Evolutionary conservation across 2,113 vertebrate species (phyloP), one percentile per base, ranked within the genome.

Genomic region (Eonycteris spelaea): DNA sequence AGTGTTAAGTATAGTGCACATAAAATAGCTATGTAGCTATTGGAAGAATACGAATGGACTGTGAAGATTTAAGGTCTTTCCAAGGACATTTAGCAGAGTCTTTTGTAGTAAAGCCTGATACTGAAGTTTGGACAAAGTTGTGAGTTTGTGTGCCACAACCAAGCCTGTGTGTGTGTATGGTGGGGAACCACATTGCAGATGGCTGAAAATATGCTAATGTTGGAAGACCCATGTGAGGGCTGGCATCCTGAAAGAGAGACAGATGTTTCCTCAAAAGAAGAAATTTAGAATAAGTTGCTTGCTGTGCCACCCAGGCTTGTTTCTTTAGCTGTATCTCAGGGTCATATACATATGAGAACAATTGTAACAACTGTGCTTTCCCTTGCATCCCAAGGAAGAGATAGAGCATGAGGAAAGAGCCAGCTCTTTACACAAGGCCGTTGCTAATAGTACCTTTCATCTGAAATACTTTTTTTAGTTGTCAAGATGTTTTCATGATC

Each of bases 251-350:
- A 94, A 92, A 90, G 57, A 87, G 86, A 95, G 67, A 82, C 61
- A 95, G 89, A 61, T 95, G 89, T 93, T 95, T 95, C 86, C 91
- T 86, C 59, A 78, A 92, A 80, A 93, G 65, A 85, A 84, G 74
- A 77, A 65, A 65, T 71, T 55, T 85, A 57, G 59, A 97, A 38
- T 73, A 89, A 82, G 59, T 38, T 53, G 77, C n/a, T 79, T 94
- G 86, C 53, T 65, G 67, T 88, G 73, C 73, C 70, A 6, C 33
- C 43, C 33, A 40, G 88, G 21, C 10, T 92, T 68, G 40, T 53
- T 51, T 89, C 78, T 73, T 86, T 22, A 51, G 40, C 75, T 40
- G 51, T 30, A 38, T 51, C 45, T 75, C 70, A n/a, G 53, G 40
- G 71, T 71, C 65, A 85, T 8, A 21, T 7, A 38, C 30, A 85